Evolutionary conservation across 2,888 invertebrate species (phyloP), one percentile per base, ranked within the genome.

Genomic region (Rhamnusium bicolor): DNA sequence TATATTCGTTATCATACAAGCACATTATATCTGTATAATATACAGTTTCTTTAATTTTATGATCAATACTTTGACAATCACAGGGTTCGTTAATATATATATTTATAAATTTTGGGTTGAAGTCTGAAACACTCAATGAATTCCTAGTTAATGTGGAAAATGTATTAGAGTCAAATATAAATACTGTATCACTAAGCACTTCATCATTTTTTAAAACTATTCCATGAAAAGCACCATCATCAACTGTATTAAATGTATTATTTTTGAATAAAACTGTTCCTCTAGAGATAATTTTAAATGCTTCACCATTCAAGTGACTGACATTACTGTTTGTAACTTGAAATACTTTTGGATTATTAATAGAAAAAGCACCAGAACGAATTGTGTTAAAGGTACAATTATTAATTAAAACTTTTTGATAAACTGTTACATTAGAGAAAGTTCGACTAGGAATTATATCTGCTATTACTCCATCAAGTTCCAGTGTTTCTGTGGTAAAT

Each of bases 391-490:
- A 91, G 56, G 85, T 89, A 74, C 93, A 92, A 77, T 93, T 92
- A 75, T 92, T 91, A 82, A 95, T 90, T 79, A 90, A 89, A 77
- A 95, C 91, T 71, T 91, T 89, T 81, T 93, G 90, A 65, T 90
- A 90, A 47, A 95, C 92, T 81, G 93, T 93, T 61, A 95, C 89
- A 81, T 95, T 94, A 71, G 94, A 93, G 84, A 95, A 91, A 71
- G 92, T 91, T 74, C 94, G 90, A 80, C 94, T 94, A 3, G 94
- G 94, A 72, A 95, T 85, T 63, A 88, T 84, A 0, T 89, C 89
- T 27, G 94, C 90, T 10, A 84, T 87, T 19, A 93, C 92, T 2
- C 93, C 92, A 51, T 90, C 89, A 63, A 96, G 86, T 77, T 91
- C 89, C 76, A 96, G 90, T 78, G 91, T 91, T 40, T 91, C 90